Conservation (phyloP, 2,797 vertebrate genomes). For the Selene dorsalis region DNA sequence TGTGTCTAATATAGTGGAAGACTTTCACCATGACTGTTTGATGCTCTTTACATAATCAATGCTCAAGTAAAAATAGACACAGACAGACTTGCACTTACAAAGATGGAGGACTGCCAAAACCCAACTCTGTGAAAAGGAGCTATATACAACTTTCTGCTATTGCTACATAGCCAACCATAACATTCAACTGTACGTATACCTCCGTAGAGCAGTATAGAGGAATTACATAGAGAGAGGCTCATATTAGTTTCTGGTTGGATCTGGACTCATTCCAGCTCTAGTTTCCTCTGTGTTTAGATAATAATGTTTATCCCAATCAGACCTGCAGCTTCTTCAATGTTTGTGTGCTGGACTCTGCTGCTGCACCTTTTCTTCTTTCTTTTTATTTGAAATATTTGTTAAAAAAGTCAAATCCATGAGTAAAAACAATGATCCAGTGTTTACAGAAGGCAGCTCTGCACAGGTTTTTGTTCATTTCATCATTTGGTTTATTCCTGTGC, state of each 20-base stretch:
- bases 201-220: no score
- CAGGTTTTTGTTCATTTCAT: background rate
- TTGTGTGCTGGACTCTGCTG: background rate
- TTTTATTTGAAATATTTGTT: slow-evolving; percentile 1
- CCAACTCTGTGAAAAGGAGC: background rate
- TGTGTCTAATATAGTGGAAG: background rate
- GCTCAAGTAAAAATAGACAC: background rate
- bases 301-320: background rate
- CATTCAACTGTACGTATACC: no score
- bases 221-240: no score
- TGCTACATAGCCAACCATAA: no score
- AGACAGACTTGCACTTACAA: background rate
- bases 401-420: background rate
- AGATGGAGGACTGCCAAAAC: background rate
- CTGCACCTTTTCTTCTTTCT: background rate
- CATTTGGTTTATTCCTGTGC: background rate
- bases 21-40: background rate
- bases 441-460: background rate
- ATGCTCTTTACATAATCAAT: background rate
- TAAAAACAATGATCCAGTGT: background rate
- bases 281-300: background rate
- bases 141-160: no score
- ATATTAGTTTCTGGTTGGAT: slow-evolving; percentile 3
- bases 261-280: background rate
- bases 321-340: background rate